Conservation (phyloP, 2,888 invertebrate species). For the Dryomyza anilis region DNA sequence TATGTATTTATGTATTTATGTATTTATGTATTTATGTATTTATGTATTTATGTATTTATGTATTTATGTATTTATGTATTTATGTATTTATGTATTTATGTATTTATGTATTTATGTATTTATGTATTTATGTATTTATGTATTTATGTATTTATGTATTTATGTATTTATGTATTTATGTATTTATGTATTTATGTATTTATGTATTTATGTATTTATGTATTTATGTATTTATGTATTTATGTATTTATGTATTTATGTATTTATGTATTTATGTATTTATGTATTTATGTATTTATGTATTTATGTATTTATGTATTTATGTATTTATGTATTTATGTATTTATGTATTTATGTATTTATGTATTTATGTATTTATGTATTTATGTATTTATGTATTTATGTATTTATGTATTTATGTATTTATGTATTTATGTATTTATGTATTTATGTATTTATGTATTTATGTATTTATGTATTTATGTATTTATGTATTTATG, state of each 20-base stretch:
- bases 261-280: not conserved
- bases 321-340: not conserved
- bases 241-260: not conserved
- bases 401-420: no score
- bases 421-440: no score
- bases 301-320: not conserved
- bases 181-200: not conserved
- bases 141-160: not conserved
- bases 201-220: not conserved
- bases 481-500: no score
- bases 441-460: no score
- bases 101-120: not conserved
- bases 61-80: not conserved
- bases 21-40: not conserved
- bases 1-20: not conserved
- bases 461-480: no score
- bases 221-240: not conserved
- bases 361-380: not conserved
- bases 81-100: not conserved
- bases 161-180: not conserved
- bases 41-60: not conserved
- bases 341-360: not conserved
- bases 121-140: not conserved
- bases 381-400: not conserved
- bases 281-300: not conserved